A percentile compares a stretch with the other conserved stretches of the same genome.
Evolutionary conservation across 2,113 vertebrate species (phyloP).

Genomic region (Pachyramphus minor): DNA sequence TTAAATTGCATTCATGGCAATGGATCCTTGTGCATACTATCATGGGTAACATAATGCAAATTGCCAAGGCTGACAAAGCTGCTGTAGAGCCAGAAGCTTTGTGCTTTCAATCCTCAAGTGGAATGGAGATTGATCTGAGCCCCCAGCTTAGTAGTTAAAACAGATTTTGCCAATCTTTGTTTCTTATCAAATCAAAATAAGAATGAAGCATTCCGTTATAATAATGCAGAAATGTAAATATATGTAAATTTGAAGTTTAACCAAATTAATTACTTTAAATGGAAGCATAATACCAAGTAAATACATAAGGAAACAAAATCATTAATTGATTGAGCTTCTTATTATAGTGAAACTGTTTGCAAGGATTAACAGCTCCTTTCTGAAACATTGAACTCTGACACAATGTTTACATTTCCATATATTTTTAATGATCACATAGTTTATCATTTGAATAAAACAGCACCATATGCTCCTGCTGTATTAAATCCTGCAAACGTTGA

Average conservation of each 20-base stretch:
- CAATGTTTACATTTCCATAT: constrained; percentile 35
- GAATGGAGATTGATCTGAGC: background rate
- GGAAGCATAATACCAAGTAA: constrained; percentile 13
- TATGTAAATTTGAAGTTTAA: background rate
- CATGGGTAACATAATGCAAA: constrained; percentile 41
- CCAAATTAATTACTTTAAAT: constrained; percentile 30
- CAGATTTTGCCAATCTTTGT: constrained; percentile 22
- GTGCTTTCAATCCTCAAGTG: background rate
- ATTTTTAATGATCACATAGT: constrained; percentile 52
- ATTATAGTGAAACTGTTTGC: background rate
- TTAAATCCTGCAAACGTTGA: background rate
- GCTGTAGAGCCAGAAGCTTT: constrained; percentile 32
- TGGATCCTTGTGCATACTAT: constrained; percentile 23
- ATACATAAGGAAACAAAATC: constrained; percentile 9
- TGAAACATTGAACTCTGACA: constrained; percentile 35
- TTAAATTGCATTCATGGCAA: constrained; percentile 1
- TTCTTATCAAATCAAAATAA: constrained; percentile 19
- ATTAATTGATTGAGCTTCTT: background rate
- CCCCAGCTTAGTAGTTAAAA: constrained; percentile 3
- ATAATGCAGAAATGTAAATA: background rate
- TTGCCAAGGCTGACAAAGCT: constrained; percentile 44
- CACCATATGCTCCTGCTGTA: constrained; percentile 3
- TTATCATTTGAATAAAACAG: constrained; percentile 19
- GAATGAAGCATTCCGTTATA: background rate
- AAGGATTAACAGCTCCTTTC: constrained; percentile 32